Base-by-base conservation (phyloP, 2,113 vertebrate species). In the Lampris incognitus region DNA sequence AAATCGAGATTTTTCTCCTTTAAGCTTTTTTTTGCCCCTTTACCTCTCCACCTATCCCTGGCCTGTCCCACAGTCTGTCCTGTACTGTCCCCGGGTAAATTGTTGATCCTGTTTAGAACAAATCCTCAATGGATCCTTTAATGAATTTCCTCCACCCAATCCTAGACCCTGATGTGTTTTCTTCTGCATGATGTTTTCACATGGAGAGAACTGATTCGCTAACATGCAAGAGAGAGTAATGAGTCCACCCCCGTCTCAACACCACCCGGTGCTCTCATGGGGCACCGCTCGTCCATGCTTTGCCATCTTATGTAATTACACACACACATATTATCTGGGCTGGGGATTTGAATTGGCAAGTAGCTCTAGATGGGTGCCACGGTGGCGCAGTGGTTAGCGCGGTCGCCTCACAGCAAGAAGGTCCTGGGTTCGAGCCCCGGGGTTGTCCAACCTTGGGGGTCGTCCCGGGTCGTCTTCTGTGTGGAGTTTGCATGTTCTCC, bases 261-360 rank as follows among this genome's bases (percentile, higher is more conserved):
- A 7, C 41, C 66, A 71, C 57, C 72, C 76, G 24, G 36, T 69
- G 61, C 48, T 75, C 50, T 38, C 7, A 5, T 65, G 74, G 61
- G 49, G 10, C 55, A 0, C 44, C 65, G 64, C 78, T 66, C 24
- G 5, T 66, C 74, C 63, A 37, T 55, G 51, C n/a, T 69, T 39
- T 9, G 1, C 7, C 1, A 1, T 52, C 60, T 72, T 39, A 37
- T 65, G 9, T 13, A 49, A 39, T 60, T 36, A 46, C 3, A n/a
- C 5, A 8, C 6, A 57, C 9, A 36, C 37, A n/a, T 6, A 42
- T 6, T 24, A 24, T 24, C 24, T 0, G 24, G 24, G 24, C 24
- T 24, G 24, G 24, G 24, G 24, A 24, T 24, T 24, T 24, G 24
- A 24, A 24, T 24, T 24, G 24, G 24, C 24, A 24, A 24, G 24